phyloP scores from a whole-genome alignment of 2,113 vertebrate genomes.

The Pachyramphus minor region DNA sequence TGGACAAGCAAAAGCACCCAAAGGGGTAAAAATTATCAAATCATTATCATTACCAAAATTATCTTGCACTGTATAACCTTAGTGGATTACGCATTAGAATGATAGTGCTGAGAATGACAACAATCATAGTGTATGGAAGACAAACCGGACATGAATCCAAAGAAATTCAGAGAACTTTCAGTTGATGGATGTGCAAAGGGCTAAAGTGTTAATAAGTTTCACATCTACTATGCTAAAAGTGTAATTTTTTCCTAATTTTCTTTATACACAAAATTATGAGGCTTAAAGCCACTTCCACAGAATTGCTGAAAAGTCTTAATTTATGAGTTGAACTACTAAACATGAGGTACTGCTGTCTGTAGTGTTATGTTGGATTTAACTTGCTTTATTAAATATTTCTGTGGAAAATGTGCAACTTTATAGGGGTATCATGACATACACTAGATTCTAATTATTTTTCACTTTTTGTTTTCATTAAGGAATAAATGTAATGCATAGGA shows the following conservation, averaged over 20 bases:
- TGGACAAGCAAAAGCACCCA: neutral
- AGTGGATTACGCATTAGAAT: constrained; percentile 8
- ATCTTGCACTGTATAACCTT: neutral
- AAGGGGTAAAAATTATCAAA: constrained; percentile 3
- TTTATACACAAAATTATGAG: neutral
- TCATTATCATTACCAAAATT: neutral
- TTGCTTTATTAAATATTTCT: neutral
- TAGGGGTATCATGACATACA: neutral
- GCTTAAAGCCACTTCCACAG: neutral
- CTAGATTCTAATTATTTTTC: neutral
- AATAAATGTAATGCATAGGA: neutral
- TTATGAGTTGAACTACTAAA: neutral
- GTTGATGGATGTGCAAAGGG: neutral
- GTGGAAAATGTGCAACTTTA: neutral
- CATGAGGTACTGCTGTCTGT: neutral
- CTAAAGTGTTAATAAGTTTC: neutral
- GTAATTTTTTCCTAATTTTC: neutral
- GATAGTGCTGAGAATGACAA: constrained; percentile 17
- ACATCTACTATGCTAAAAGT: neutral
- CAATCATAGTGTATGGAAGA: neutral
- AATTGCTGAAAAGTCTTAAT: neutral
- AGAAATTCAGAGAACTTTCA: neutral
- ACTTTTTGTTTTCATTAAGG: neutral
- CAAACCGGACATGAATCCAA: neutral
- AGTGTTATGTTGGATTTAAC: neutral